These are phyloP conservation scores for Operophtera brumata DNA, from an alignment of 2,888 invertebrate species.

Conservation along the genomic window DNA sequence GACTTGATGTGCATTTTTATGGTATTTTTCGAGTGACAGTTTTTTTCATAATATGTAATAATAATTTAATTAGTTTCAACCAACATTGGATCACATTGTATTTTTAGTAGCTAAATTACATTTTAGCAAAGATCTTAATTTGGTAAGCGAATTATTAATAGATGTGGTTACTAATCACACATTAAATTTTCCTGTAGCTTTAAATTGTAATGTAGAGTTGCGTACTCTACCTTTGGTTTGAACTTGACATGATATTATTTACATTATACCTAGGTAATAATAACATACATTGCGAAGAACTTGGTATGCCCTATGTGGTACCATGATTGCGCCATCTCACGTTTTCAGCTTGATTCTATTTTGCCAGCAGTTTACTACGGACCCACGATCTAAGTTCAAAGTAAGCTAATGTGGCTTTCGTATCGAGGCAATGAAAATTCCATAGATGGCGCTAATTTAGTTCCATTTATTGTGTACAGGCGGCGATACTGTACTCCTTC, in stretches of 20 bases:
- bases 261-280: no score
- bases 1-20: no score
- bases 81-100: no score
- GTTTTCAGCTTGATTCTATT: not conserved
- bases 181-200: no score
- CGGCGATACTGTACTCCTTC: conserved; percentile 33
- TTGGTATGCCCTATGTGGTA: not conserved
- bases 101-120: no score
- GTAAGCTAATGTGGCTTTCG: not conserved
- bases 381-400: not conserved
- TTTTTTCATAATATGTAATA: no score
- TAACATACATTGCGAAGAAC: not conserved
- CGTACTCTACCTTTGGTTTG: not conserved
- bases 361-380: not conserved
- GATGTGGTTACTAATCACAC: no score
- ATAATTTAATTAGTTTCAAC: no score
- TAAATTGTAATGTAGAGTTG: not conserved
- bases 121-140: no score
- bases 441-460: conserved; percentile 47
- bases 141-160: not conserved
- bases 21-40: no score
- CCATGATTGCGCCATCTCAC: conserved; percentile 14
- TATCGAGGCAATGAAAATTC: not conserved
- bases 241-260: not conserved
- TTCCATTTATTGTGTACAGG: conserved; percentile 32